Evolutionary conservation across 2,888 invertebrate genomes (phyloP).

Genomic region (Thecocarcelia acutangulata): DNA sequence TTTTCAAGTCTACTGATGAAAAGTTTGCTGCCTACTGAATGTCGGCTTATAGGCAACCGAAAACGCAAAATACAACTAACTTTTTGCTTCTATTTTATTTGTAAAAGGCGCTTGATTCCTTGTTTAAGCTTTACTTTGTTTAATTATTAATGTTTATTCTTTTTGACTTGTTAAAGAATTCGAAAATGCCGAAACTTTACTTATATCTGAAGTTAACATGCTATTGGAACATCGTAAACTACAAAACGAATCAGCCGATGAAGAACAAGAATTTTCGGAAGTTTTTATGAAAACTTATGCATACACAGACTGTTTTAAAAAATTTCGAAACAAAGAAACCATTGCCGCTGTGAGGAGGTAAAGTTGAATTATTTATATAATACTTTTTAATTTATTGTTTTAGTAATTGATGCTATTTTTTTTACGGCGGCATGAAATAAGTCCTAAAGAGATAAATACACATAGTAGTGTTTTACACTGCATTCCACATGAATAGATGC

Average conservation of each 20-base stretch:
- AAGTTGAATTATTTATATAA: no score
- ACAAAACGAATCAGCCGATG: slow-evolving; percentile 98
- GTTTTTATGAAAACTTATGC: slow-evolving; percentile 99
- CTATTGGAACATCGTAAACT: slow-evolving; percentile 97
- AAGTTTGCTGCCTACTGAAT: no score
- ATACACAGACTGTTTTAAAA: slow-evolving; percentile 97
- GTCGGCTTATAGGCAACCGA: no score
- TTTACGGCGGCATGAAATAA: no score
- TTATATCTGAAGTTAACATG: slow-evolving; percentile 98
- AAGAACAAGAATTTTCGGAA: slow-evolving; percentile 98
- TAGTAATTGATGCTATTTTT: no score
- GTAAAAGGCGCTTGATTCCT: slow-evolving; percentile 59
- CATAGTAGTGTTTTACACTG: no score
- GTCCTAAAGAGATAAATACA: no score
- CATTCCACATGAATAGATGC: no score
- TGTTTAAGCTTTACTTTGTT: background rate
- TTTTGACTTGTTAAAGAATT: slow-evolving; percentile 86
- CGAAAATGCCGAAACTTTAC: slow-evolving; percentile 97
- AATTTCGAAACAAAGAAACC: slow-evolving; percentile 99
- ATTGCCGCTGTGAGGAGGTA: slow-evolving; percentile 97
- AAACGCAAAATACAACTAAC: no score
- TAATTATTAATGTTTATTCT: slow-evolving; percentile 10
- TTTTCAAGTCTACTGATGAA: no score
- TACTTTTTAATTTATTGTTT: background rate
- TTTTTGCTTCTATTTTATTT: no score